Conservation (phyloP, 2,797 vertebrate species). For the Danio aesculapii region DNA sequence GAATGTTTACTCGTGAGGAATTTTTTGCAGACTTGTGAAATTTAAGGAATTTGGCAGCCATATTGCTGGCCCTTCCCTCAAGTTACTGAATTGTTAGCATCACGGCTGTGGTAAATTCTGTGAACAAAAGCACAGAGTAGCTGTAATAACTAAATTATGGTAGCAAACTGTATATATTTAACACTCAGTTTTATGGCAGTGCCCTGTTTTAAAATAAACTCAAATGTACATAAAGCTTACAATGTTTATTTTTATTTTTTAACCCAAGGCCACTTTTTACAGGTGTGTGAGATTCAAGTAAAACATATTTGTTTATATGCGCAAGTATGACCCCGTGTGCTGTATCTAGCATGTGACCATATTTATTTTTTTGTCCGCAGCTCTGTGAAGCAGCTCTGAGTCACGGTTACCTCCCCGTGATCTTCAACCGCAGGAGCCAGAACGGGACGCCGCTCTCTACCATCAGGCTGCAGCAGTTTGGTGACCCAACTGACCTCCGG, state of each 20-base stretch:
- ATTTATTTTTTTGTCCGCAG: slow-evolving; percentile 64
- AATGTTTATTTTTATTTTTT: slow-evolving; percentile 34
- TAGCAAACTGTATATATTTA: slow-evolving; percentile 17
- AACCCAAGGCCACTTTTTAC: slow-evolving; percentile 11
- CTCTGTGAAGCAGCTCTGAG: slow-evolving; percentile 81
- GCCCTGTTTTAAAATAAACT: not conserved
- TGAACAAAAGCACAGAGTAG: slow-evolving; percentile 32
- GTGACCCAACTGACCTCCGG: slow-evolving; percentile 82
- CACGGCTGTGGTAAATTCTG: slow-evolving; percentile 32
- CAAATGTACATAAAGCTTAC: not conserved
- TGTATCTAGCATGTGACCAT: not conserved
- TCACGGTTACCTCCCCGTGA: slow-evolving; percentile 83
- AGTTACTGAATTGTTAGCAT: slow-evolving; percentile 54
- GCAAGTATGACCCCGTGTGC: slow-evolving; percentile 15
- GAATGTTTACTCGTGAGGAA: slow-evolving; percentile 27
- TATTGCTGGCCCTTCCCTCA: slow-evolving; percentile 27
- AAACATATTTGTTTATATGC: slow-evolving; percentile 44
- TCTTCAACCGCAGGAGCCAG: slow-evolving; percentile 87
- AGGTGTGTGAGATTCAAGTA: slow-evolving; percentile 23
- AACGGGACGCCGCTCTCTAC: slow-evolving; percentile 83
- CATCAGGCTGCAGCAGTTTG: slow-evolving; percentile 84
- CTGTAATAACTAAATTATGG: slow-evolving; percentile 7
- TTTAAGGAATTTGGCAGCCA: slow-evolving; percentile 56
- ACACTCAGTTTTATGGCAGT: slow-evolving; percentile 12
- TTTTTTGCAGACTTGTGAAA: slow-evolving; percentile 19